Base-by-base conservation (phyloP, 2,888 invertebrate species). In the Aporophyla lueneburgensis region DNA sequence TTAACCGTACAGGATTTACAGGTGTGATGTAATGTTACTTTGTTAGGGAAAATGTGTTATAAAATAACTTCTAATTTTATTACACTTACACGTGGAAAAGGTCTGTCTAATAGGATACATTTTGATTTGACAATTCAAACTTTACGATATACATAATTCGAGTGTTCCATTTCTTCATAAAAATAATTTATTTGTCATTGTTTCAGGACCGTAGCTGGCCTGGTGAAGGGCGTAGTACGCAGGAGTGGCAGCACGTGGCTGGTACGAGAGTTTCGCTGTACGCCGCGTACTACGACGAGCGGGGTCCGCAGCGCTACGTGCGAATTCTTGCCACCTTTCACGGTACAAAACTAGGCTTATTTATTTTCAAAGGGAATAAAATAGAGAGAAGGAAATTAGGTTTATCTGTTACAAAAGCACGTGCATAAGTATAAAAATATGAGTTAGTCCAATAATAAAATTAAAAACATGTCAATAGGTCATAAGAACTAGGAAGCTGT, bases 241-340 rank as follows among this genome's bases (percentile, higher is more conserved):
- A 90, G 19, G 88, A 92, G 19, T 97, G 97, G 97, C 96, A 96
- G 81, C 90, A 78, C 0, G 96, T 97, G 24, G 85, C 90, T 12
- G 95, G 95, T 21, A 95, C 96, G 5, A 92, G 92, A 16, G 94
- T 97, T 27, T 96, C 96, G 4, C 88, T 97, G 46, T 97, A 96
- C 89, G 94, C 96, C 0, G 97, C 97, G 6, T 97, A 96, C 88
- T 97, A 97, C 87, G 97, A 97, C 89, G 94, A 95, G 43, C 93
- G 97, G 24, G 87, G 90, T 2, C 83, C 94, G 24, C 96, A 95
- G 84, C 94, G 92, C 76, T 96, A 95, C 81, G 90, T 96, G 51
- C 92, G 96, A 81, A 95, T 95, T 84, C 93, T 95, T 61, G 96
- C 95, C 67, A 93, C 91, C 65, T 95, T 95, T 83, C 93, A 93